Percentiles rank a stretch among this genome's conserved stretches.
These are phyloP conservation scores for Anguilla megastoma DNA, from an alignment of 2,797 vertebrate genomes.

Conservation along the genomic window DNA sequence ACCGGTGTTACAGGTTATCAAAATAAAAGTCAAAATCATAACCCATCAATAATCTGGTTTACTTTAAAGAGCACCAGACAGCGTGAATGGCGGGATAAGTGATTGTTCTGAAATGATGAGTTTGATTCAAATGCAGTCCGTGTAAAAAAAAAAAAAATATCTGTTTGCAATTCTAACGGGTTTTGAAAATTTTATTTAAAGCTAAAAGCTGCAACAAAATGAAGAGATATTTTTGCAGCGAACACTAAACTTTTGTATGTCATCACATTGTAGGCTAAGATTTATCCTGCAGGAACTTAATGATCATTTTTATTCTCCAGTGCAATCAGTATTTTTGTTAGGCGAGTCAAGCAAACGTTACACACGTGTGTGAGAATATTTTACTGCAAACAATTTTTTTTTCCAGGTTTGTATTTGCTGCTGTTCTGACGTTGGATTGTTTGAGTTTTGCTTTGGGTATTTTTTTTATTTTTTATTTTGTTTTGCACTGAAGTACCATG, in stretches of 20 bases:
- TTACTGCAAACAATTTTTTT: background rate
- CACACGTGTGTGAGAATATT: conserved; percentile 13
- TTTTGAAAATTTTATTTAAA: conserved; percentile 15
- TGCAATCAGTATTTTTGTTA: conserved; percentile 22
- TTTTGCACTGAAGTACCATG: conserved; percentile 42
- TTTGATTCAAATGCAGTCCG: conserved; percentile 10
- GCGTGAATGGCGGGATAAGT: background rate
- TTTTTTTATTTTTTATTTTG: background rate
- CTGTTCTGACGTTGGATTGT: conserved; percentile 7
- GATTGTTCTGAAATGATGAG: conserved; percentile 7
- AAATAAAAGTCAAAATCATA: conserved; percentile 16
- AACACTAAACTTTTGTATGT: conserved; percentile 8
- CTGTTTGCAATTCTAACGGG: conserved; percentile 10
- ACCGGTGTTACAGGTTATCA: conserved; percentile 8
- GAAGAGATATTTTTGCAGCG: conserved; percentile 12
- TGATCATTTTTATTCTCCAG: conserved; percentile 11
- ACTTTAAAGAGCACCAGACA: background rate
- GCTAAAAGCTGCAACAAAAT: conserved; percentile 20
- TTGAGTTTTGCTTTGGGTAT: conserved; percentile 29
- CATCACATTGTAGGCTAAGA: conserved; percentile 11
- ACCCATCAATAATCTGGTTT: conserved; percentile 5
- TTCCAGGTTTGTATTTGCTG: conserved; percentile 29
- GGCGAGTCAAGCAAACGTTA: conserved; percentile 23
- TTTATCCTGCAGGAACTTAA: conserved; percentile 9
- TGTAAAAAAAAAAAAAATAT: conserved; percentile 5